Conservation (phyloP, 2,888 invertebrate genomes). For the Coleophora flavipennella region DNA sequence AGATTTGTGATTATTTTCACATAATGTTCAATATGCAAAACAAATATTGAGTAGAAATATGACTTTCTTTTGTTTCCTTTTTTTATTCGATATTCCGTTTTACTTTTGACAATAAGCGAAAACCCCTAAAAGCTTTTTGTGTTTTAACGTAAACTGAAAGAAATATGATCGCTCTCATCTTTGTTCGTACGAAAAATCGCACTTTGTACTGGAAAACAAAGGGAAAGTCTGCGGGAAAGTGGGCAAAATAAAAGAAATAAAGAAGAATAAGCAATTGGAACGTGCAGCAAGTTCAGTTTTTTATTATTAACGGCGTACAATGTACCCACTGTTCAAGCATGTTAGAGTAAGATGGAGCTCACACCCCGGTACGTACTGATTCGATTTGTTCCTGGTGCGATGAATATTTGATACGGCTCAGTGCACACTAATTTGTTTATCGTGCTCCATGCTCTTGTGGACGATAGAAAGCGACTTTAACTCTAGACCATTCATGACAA, state of each 20-base stretch:
- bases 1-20: no score
- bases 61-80: not conserved
- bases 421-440: conserved; percentile 72
- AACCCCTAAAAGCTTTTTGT: not conserved
- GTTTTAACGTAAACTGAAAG: not conserved
- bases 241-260: conserved; percentile 4
- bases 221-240: conserved; percentile 1
- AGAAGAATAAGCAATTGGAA: conserved; percentile 16
- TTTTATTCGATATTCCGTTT: not conserved
- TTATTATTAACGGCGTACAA: conserved; percentile 42
- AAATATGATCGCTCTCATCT: conserved; percentile 1
- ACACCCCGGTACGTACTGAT: conserved; percentile 50
- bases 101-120: not conserved
- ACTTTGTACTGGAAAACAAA: conserved; percentile 5
- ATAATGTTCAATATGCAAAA: no score
- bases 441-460: conserved; percentile 48
- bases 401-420: conserved; percentile 71
- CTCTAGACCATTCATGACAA: conserved; percentile 26
- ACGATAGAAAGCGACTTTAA: no score
- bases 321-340: conserved; percentile 27
- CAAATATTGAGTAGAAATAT: no score
- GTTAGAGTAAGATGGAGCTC: conserved; percentile 52
- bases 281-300: conserved; percentile 27
- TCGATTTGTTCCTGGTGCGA: conserved; percentile 69
- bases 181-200: conserved; percentile 1